phyloP scores from a whole-genome alignment of 1,140 invertebrate genomes.

The Drosophila ercepeae region DNA sequence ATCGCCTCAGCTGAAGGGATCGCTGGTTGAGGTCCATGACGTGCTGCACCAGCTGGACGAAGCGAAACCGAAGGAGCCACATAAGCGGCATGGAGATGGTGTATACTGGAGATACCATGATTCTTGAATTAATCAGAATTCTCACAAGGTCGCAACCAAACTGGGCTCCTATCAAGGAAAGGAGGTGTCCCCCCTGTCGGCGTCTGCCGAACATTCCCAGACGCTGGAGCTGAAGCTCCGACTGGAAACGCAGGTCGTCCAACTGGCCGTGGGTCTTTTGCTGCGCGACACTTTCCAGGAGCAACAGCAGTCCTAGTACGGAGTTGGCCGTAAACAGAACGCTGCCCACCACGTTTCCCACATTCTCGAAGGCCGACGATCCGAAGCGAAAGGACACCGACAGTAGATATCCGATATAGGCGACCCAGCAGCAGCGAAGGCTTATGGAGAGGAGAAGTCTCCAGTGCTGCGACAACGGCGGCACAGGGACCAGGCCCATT shows the following conservation, averaged over 20 bases:
- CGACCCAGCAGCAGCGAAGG: conserved; percentile 45
- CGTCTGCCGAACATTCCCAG: conserved; percentile 45
- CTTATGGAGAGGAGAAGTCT: conserved; percentile 18
- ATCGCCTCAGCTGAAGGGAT: conserved; percentile 32
- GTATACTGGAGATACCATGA: conserved; percentile 41
- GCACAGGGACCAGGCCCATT: conserved; percentile 45
- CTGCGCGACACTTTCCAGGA: conserved; percentile 49
- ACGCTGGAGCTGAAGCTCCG: conserved; percentile 55
- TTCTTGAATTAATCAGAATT: conserved; percentile 10
- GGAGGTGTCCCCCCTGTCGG: conserved; percentile 7
- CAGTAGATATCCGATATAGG: conserved; percentile 30
- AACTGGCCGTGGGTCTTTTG: conserved; percentile 19
- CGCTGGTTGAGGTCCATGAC: conserved; percentile 64
- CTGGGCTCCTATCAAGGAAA: conserved; percentile 33
- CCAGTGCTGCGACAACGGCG: neutral
- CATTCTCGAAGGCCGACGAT: neutral
- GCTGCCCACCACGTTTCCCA: conserved; percentile 28
- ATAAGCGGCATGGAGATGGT: conserved; percentile 31
- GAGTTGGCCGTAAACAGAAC: conserved; percentile 33
- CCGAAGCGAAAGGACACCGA: neutral
- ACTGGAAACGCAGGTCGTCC: conserved; percentile 39
- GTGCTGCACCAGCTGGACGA: conserved; percentile 54
- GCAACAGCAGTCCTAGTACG: conserved; percentile 32
- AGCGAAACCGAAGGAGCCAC: conserved; percentile 54
- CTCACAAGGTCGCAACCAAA: conserved; percentile 31